These are phyloP conservation scores for Lagria hirta DNA, from an alignment of 2,888 invertebrate species.

Conservation along the genomic window DNA sequence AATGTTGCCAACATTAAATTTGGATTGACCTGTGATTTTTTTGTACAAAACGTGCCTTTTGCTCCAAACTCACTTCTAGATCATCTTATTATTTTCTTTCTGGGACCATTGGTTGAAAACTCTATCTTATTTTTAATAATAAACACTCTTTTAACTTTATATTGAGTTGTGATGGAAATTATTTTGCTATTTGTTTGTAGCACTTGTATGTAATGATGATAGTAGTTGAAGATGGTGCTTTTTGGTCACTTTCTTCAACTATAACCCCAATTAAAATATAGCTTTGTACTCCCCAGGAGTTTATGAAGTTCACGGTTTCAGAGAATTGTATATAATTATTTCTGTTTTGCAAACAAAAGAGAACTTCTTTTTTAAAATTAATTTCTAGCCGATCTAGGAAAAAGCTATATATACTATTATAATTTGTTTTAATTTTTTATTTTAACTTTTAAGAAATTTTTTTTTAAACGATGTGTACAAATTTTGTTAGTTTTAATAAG, in stretches of 20 bases:
- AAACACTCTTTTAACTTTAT: constrained; percentile 6
- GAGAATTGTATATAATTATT: no score
- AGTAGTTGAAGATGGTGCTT: no score
- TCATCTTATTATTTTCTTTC: constrained; percentile 27
- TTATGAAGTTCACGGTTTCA: no score
- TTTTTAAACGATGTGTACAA: constrained; percentile 45
- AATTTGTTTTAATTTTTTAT: constrained; percentile 11
- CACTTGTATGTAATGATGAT: no score
- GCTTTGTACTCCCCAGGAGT: no score
- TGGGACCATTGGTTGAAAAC: constrained; percentile 39
- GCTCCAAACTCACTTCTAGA: constrained; percentile 31
- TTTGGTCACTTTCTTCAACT: no score
- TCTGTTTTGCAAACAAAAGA: constrained; percentile 17
- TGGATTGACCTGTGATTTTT: constrained; percentile 16
- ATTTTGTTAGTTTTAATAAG: constrained; percentile 40
- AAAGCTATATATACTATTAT: constrained; percentile 17
- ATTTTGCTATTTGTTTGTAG: background rate
- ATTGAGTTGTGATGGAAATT: constrained; percentile 2
- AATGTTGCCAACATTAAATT: constrained; percentile 11
- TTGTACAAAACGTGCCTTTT: constrained; percentile 36
- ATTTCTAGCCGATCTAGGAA: constrained; percentile 5
- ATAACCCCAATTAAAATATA: no score
- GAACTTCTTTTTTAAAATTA: constrained; percentile 13
- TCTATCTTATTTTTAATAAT: constrained; percentile 4
- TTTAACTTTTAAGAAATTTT: constrained; percentile 26